These are phyloP conservation scores for Bombus confusus DNA, from an alignment of 1,140 invertebrate genomes.

Conservation along the genomic window DNA sequence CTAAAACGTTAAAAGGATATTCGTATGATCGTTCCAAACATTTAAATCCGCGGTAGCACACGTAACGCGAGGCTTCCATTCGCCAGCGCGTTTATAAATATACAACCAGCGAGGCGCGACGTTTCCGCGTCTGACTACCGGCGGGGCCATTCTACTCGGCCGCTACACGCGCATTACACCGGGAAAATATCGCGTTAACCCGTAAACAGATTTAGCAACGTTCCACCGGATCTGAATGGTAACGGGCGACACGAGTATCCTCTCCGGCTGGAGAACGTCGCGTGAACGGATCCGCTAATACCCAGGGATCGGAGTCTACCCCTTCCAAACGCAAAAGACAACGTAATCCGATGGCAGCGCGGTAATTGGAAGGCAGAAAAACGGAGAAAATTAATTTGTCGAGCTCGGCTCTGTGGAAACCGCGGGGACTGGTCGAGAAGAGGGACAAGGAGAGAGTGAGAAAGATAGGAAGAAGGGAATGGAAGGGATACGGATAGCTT, in stretches of 20 bases:
- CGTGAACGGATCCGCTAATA: constrained; percentile 44
- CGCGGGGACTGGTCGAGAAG: constrained; percentile 24
- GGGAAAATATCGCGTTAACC: constrained; percentile 21
- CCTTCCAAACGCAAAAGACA: constrained; percentile 37
- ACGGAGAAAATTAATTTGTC: constrained; percentile 68
- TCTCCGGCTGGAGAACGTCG: constrained; percentile 18
- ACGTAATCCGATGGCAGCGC: constrained; percentile 63
- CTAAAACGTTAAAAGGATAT: background rate
- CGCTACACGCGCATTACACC: background rate
- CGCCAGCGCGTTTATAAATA: background rate
- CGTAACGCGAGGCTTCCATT: background rate
- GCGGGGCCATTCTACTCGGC: constrained; percentile 7
- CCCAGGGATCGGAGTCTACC: constrained; percentile 29
- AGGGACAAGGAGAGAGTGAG: background rate
- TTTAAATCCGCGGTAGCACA: background rate
- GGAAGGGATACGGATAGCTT: constrained; percentile 35
- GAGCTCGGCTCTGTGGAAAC: constrained; percentile 42
- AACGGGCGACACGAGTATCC: constrained; percentile 15
- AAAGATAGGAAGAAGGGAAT: constrained; percentile 1
- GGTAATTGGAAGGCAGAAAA: constrained; percentile 69
- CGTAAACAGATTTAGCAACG: constrained; percentile 44
- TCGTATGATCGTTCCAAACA: background rate
- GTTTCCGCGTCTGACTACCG: constrained; percentile 12
- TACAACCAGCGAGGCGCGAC: background rate
- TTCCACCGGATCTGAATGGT: constrained; percentile 26